phyloP scores from a whole-genome alignment of 2,888 invertebrate genomes.

The Melanostoma scalare region DNA sequence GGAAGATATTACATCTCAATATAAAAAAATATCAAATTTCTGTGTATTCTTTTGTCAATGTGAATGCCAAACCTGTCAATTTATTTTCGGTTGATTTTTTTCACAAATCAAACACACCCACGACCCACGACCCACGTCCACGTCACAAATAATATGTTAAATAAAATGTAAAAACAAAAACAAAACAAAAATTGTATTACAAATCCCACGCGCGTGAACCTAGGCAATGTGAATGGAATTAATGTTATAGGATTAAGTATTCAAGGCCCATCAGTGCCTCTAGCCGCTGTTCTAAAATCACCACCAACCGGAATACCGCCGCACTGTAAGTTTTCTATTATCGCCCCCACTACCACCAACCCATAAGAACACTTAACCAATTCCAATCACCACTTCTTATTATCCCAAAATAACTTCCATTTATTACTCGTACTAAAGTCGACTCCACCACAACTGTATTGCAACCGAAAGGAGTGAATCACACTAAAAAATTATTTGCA shows the following conservation, averaged over 20 bases:
- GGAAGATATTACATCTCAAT: conserved; percentile 55
- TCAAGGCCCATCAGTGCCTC: conserved; percentile 83
- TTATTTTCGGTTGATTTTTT: conserved; percentile 31
- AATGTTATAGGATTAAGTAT: conserved; percentile 86
- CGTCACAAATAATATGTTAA: conserved; percentile 16
- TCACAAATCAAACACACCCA: conserved; percentile 47
- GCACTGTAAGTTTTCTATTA: conserved; percentile 73
- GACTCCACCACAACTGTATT: conserved; percentile 49
- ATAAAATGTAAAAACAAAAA: conserved; percentile 19
- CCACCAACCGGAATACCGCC: conserved; percentile 77
- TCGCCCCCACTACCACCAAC: conserved; percentile 15
- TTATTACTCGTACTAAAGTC: conserved; percentile 1
- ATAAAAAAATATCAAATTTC: conserved; percentile 54
- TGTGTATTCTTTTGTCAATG: conserved; percentile 69
- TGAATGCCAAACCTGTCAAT: conserved; percentile 64
- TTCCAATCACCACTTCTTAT: conserved; percentile 73
- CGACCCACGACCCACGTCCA: conserved; percentile 11
- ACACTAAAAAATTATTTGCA: conserved; percentile 52
- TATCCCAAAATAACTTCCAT: conserved; percentile 48
- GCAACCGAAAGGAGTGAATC: conserved; percentile 56
- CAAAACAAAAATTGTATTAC: conserved; percentile 49
- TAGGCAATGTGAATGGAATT: conserved; percentile 89
- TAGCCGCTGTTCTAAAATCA: conserved; percentile 78
- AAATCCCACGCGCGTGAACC: conserved; percentile 57
- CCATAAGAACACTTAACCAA: conserved; percentile 25